Evolutionary conservation across 2,113 vertebrate species (phyloP).

Genomic region (Barnardius zonarius): DNA sequence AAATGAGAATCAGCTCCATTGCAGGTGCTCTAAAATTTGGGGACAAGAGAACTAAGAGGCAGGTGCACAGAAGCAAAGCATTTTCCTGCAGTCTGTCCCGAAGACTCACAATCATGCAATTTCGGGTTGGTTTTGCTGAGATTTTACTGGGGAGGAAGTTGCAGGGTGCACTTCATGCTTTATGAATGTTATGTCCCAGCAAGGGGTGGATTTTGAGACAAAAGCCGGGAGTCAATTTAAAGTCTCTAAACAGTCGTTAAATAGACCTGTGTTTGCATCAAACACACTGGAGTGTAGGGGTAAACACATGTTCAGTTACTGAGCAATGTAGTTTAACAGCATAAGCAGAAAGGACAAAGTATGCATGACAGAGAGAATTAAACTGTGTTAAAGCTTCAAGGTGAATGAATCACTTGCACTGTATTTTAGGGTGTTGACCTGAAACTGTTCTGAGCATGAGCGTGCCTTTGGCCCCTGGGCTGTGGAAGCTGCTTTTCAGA

Average conservation of each 20-base stretch:
- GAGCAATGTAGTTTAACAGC: background rate
- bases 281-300: background rate
- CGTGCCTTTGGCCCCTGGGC: background rate
- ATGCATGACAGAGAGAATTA: background rate
- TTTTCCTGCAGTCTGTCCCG: background rate
- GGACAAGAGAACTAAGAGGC: background rate
- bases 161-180: background rate
- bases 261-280: background rate
- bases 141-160: background rate
- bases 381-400: background rate
- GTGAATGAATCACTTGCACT: background rate
- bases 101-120: background rate
- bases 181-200: background rate
- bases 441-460: background rate
- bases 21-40: background rate
- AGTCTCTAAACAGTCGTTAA: background rate
- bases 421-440: background rate
- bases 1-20: background rate
- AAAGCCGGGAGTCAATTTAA: background rate
- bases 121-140: background rate
- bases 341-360: background rate
- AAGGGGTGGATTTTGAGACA: background rate
- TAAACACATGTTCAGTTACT: background rate
- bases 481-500: background rate
- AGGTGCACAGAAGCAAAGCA: background rate